Conservation (phyloP, 1,140 invertebrate genomes). For the Ips typographus region DNA sequence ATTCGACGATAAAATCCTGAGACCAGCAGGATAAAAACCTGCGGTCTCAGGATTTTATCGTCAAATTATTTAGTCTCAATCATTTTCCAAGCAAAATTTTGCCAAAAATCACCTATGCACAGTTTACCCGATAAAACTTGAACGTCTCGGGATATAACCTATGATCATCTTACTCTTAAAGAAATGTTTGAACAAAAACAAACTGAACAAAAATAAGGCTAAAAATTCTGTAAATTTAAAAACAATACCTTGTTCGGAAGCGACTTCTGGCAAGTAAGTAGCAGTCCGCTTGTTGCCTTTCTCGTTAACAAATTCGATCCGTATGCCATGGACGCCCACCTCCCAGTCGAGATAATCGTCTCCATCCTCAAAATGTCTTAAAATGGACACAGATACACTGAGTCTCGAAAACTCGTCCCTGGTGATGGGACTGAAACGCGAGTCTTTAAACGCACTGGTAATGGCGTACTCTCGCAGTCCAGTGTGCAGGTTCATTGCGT, state of each 20-base stretch:
- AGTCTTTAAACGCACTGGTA: conserved; percentile 97
- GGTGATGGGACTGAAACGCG: conserved; percentile 93
- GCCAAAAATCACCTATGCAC: too few relatives aligned
- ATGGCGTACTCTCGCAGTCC: conserved; percentile 95
- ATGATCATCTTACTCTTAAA: too few relatives aligned
- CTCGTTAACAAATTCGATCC: conserved; percentile 96
- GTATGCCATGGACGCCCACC: conserved; percentile 94
- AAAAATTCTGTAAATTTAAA: too few relatives aligned
- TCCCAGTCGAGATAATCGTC: conserved; percentile 96
- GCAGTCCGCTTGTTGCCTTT: conserved; percentile 93
- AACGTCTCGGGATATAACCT: too few relatives aligned
- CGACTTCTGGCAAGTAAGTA: conserved; percentile 97
- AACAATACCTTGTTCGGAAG: conserved; percentile 84
- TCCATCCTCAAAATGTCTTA: conserved; percentile 94
- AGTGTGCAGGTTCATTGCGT: conserved; percentile 89
- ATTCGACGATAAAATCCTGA: too few relatives aligned
- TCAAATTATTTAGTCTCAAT: too few relatives aligned
- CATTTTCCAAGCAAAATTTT: too few relatives aligned
- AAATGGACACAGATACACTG: conserved; percentile 93
- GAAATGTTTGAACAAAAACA: too few relatives aligned
- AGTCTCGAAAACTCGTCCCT: conserved; percentile 90
- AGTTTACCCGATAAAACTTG: too few relatives aligned
- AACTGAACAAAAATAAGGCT: too few relatives aligned
- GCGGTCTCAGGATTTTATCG: too few relatives aligned
- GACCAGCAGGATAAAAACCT: too few relatives aligned